Percentiles rank a stretch among this genome's conserved stretches.
Evolutionary conservation across 2,888 invertebrate species (phyloP).

Genomic region (Sphaerophoria taeniata): DNA sequence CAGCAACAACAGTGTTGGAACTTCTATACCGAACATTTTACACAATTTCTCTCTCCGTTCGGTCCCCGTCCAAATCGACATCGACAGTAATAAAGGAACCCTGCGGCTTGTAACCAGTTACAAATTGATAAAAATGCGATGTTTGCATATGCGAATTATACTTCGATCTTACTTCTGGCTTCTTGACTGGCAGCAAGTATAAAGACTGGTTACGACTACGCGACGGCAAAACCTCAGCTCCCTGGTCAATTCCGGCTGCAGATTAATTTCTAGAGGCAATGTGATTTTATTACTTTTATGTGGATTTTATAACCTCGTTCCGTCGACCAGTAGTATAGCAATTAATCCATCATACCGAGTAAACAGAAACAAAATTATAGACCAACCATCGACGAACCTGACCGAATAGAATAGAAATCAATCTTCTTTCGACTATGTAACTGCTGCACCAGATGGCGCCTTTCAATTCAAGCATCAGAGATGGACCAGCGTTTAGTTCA

Average conservation of each 20-base stretch:
- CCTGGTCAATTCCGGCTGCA: constrained; percentile 28
- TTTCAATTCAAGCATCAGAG: constrained; percentile 33
- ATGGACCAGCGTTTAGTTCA: not conserved
- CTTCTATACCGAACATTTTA: not conserved
- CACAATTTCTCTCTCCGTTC: not conserved
- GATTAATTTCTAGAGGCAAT: constrained; percentile 66
- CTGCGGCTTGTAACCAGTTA: constrained; percentile 63
- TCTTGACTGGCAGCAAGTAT: constrained; percentile 41
- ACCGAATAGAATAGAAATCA: constrained; percentile 55
- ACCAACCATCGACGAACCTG: not conserved
- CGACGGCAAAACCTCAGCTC: not conserved
- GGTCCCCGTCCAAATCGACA: not conserved
- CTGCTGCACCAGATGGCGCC: constrained; percentile 53
- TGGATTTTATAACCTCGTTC: constrained; percentile 68
- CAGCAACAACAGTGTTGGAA: constrained; percentile 42
- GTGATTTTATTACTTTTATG: constrained; percentile 61
- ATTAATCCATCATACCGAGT: constrained; percentile 42
- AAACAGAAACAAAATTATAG: not conserved
- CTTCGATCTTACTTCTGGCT: constrained; percentile 59
- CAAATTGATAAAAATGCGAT: constrained; percentile 74
- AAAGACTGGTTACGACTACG: constrained; percentile 32
- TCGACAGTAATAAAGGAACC: constrained; percentile 1
- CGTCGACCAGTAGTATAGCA: constrained; percentile 37
- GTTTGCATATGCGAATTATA: constrained; percentile 71
- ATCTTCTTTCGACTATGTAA: constrained; percentile 29